Percentiles rank a stretch among this genome's conserved stretches.
Conservation (phyloP, 2,113 vertebrate genomes). For the Thryonomys swinderianus region DNA sequence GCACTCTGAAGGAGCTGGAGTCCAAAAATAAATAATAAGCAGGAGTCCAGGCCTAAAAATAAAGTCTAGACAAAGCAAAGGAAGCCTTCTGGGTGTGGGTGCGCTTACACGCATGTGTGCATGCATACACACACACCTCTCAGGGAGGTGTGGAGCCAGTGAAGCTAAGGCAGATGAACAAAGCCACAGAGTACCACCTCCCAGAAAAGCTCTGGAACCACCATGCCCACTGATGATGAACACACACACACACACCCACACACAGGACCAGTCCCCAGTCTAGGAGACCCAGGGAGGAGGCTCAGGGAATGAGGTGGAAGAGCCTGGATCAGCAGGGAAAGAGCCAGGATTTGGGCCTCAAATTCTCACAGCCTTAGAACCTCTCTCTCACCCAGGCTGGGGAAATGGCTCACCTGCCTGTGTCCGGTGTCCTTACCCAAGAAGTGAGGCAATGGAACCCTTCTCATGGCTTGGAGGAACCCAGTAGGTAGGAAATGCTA, state of each 20-base stretch:
- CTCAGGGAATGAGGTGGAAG: not conserved
- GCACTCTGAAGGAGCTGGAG: not conserved
- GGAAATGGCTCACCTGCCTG: not conserved
- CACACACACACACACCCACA: not conserved
- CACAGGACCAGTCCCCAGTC: not conserved
- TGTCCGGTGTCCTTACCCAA: not conserved
- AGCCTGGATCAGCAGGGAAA: not conserved
- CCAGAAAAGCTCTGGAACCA: not conserved
- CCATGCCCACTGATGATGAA: fast-evolving
- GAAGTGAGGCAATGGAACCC: fast-evolving
- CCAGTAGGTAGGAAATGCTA: not conserved
- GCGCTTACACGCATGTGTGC: fast-evolving
- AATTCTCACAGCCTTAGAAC: not conserved
- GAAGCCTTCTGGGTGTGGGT: not conserved
- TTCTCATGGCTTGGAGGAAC: not conserved
- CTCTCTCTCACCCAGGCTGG: not conserved
- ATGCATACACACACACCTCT: too few relatives aligned
- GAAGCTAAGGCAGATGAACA: not conserved
- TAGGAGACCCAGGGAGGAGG: too few relatives aligned
- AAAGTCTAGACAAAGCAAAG: not conserved
- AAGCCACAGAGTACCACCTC: not conserved
- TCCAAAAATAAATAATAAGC: not conserved
- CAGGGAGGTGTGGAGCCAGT: not conserved
- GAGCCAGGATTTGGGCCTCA: not conserved
- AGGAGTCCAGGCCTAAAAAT: not conserved